Conservation (phyloP, 2,797 vertebrate genomes). For the Cirrhinus molitorella region DNA sequence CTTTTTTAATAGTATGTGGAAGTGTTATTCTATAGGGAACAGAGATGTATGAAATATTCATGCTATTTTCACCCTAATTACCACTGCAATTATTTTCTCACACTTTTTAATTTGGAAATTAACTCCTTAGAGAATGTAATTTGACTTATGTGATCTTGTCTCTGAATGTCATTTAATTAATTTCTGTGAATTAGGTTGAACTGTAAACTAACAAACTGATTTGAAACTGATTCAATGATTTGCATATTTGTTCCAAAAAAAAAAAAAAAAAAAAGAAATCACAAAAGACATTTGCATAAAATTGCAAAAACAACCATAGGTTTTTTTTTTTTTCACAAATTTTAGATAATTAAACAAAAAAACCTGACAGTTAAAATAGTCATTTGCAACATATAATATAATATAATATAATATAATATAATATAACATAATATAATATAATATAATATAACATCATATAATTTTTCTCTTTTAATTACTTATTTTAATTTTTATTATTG, state of each 20-base stretch:
- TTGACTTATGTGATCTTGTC: not conserved
- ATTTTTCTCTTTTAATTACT: too few relatives aligned
- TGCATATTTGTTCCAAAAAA: not conserved
- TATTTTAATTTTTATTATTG: too few relatives aligned
- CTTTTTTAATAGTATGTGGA: not conserved
- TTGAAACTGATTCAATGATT: not conserved
- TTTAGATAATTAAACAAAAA: too few relatives aligned
- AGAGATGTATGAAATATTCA: not conserved
- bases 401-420: too few relatives aligned
- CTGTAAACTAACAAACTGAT: not conserved
- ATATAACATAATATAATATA: too few relatives aligned
- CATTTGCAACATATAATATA: too few relatives aligned
- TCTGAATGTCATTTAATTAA: not conserved
- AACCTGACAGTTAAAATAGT: too few relatives aligned
- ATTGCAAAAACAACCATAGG: too few relatives aligned
- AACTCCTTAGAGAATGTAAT: not conserved
- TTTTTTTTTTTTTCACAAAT: too few relatives aligned
- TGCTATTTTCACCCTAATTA: not conserved
- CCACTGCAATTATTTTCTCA: not conserved
- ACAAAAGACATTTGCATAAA: too few relatives aligned
- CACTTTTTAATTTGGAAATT: not conserved
- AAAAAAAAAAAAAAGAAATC: too few relatives aligned
- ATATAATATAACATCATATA: too few relatives aligned
- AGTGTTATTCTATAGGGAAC: not conserved
- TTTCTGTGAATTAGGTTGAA: not conserved